A percentile compares a stretch with the other conserved stretches of the same genome.
Conservation (phyloP, 2,888 invertebrate genomes). For the Pristionchus entomophagus region DNA sequence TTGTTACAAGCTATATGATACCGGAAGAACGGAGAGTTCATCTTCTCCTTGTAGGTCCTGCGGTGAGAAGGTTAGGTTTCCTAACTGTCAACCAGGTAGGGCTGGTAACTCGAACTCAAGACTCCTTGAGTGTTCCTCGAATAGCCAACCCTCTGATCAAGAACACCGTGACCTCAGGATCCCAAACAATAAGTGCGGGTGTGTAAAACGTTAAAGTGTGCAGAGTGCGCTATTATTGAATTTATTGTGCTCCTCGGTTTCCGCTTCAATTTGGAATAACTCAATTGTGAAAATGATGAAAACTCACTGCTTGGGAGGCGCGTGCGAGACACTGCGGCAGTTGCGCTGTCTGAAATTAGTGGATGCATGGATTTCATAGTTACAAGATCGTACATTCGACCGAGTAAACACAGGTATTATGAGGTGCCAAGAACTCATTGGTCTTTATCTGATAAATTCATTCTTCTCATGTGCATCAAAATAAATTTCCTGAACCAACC, state of each 20-base stretch:
- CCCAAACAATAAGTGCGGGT: neutral
- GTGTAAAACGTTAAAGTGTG: too few relatives aligned
- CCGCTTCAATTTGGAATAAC: neutral
- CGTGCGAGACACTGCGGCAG: constrained; percentile 61
- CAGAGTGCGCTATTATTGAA: too few relatives aligned
- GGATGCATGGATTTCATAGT: too few relatives aligned
- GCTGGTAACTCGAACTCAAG: neutral
- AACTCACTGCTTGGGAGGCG: constrained; percentile 48
- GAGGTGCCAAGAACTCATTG: too few relatives aligned
- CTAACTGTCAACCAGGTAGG: neutral
- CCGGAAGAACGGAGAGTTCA: constrained; percentile 55
- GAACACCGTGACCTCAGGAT: neutral
- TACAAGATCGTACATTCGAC: too few relatives aligned
- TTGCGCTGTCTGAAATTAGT: constrained; percentile 59
- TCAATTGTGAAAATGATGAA: neutral
- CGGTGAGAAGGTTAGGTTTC: neutral
- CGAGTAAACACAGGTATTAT: too few relatives aligned
- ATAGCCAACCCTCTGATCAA: too few relatives aligned
- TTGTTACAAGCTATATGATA: constrained; percentile 35
- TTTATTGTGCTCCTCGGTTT: too few relatives aligned
- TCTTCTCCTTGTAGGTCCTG: constrained; percentile 50
- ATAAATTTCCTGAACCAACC: constrained; percentile 13
- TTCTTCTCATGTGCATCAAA: too few relatives aligned
- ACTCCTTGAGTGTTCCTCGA: too few relatives aligned
- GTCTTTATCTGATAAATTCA: too few relatives aligned